phyloP scores from a whole-genome alignment of 1,140 invertebrate species.

The Conopomorpha cramerella region DNA sequence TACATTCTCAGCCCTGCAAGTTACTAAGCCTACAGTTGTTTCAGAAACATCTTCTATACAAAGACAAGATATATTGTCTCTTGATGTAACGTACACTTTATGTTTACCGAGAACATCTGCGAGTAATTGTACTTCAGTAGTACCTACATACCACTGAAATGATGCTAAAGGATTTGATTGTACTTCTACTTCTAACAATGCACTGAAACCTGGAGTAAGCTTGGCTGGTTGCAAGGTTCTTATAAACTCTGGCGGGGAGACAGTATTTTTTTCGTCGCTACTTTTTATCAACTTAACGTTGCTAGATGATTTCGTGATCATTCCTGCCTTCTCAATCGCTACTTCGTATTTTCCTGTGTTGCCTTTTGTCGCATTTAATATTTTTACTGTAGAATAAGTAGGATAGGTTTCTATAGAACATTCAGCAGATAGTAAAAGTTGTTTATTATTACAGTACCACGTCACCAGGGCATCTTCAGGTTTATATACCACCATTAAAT shows the following conservation, averaged over 20 bases:
- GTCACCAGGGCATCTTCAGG: slow-evolving; percentile 71
- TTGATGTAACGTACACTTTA: slow-evolving; percentile 72
- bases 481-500: slow-evolving; percentile 68
- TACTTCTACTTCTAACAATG: slow-evolving; percentile 78
- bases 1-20: slow-evolving; percentile 87
- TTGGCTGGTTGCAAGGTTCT: slow-evolving; percentile 72
- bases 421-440: slow-evolving; percentile 72
- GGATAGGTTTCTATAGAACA: slow-evolving; percentile 67
- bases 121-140: slow-evolving; percentile 58
- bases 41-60: slow-evolving; percentile 76
- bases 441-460: slow-evolving; percentile 90
- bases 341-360: slow-evolving; percentile 87
- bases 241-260: slow-evolving; percentile 76
- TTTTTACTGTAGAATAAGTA: slow-evolving; percentile 69
- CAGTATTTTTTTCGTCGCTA: slow-evolving; percentile 64
- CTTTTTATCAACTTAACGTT: slow-evolving; percentile 70
- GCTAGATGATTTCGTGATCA: slow-evolving; percentile 78
- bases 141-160: slow-evolving; percentile 85
- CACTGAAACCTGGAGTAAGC: slow-evolving; percentile 74
- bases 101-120: slow-evolving; percentile 59
- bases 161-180: slow-evolving; percentile 78
- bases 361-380: slow-evolving; percentile 72
- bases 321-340: slow-evolving; percentile 72
- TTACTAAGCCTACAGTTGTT: slow-evolving; percentile 78
- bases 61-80: slow-evolving; percentile 81